phyloP scores from a whole-genome alignment of 2,797 vertebrate genomes.

The Babyrousa celebensis region DNA sequence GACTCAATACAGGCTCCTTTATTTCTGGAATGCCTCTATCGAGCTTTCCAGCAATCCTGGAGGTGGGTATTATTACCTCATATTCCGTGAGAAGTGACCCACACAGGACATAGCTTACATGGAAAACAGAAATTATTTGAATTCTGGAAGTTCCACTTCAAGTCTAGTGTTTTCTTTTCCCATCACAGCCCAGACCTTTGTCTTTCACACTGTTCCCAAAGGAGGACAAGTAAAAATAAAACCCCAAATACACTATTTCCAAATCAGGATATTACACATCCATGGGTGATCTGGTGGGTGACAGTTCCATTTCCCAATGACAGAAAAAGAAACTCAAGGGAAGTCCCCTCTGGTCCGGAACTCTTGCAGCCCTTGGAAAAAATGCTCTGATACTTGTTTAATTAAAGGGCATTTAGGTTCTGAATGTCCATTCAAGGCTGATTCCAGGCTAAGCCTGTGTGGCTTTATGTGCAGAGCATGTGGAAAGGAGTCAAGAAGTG shows the following conservation, averaged over 20 bases:
- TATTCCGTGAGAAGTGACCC: background rate
- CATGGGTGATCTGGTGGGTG: background rate
- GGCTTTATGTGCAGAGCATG: background rate
- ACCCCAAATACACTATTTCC: conserved; percentile 16
- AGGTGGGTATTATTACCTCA: background rate
- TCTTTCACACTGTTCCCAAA: background rate
- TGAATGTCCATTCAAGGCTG: background rate
- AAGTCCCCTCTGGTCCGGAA: background rate
- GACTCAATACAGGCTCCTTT: background rate
- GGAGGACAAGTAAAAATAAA: conserved; percentile 31
- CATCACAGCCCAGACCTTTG: background rate
- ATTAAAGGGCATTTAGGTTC: background rate
- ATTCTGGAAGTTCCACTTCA: background rate
- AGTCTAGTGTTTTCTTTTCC: background rate
- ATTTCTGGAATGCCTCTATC: background rate
- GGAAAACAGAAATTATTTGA: background rate
- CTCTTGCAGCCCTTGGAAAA: background rate
- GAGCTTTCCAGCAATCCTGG: background rate
- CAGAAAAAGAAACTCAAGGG: background rate
- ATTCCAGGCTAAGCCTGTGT: background rate
- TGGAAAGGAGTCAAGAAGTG: background rate
- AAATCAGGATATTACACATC: background rate
- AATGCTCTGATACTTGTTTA: background rate
- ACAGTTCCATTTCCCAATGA: background rate
- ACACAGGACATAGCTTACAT: background rate